Evolutionary conservation across 1,140 invertebrate species (phyloP).

Genomic region (Oncopeltus fasciatus): DNA sequence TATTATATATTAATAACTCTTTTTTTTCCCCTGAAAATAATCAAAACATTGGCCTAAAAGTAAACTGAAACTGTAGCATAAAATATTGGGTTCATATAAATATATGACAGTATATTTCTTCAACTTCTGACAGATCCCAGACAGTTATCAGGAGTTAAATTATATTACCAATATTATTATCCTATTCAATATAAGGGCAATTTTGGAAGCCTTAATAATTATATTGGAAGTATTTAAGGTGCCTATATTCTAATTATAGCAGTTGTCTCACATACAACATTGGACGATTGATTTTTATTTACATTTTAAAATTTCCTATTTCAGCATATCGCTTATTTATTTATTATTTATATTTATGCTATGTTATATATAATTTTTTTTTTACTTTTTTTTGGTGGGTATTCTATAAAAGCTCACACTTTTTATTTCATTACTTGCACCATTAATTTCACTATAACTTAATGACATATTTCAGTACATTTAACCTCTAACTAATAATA

Average conservation of each 20-base stretch:
- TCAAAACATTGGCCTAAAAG: no score
- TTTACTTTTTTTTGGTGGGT: background rate
- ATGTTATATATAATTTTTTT: background rate
- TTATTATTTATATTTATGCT: background rate
- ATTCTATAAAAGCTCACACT: slow-evolving; percentile 3
- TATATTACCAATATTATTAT: no score
- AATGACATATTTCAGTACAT: slow-evolving; percentile 10
- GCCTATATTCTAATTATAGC: slow-evolving; percentile 3
- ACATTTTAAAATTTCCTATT: background rate
- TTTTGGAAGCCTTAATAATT: slow-evolving; percentile 13
- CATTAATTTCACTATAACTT: slow-evolving; percentile 2
- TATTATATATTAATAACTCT: no score
- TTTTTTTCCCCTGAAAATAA: no score
- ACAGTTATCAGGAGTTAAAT: no score
- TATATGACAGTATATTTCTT: no score
- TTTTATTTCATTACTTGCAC: slow-evolving; percentile 3
- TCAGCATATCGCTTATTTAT: no score
- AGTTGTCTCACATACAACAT: slow-evolving; percentile 5
- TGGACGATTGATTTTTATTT: slow-evolving; percentile 13
- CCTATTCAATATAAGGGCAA: no score
- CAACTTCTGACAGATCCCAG: no score
- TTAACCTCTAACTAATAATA: background rate
- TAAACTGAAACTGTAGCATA: no score
- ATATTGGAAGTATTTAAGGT: slow-evolving; percentile 10
- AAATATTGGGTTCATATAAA: no score